Base-by-base conservation (phyloP, 2,113 vertebrate species). In the Clinocottus analis region DNA sequence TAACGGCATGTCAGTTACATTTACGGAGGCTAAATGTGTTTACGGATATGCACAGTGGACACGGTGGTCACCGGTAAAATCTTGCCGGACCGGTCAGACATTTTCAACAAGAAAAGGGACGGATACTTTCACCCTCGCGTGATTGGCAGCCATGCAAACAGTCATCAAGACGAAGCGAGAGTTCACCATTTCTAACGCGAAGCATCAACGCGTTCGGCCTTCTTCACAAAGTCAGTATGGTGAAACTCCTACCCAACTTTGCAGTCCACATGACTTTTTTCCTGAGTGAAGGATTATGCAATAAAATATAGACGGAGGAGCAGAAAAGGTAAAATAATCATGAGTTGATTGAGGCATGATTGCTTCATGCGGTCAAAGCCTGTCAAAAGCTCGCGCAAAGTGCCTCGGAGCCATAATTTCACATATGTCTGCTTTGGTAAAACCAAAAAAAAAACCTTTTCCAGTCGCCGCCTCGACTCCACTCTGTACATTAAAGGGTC, bases 401-500 rank as follows among this genome's bases (percentile, higher is more conserved):
- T 14, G 19, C 19, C 35, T 56, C 47, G 51, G 56, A 71, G 56
- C 60, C 16, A 55, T n/a, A 25, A 80, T 41, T 59, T 76, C 82
- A 55, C n/a, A 11, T n/a, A 51, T 73, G 31, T 75, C 65, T 55
- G 35, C n/a, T 19, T 29, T 19, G 17, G 25, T 47, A 13, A 23
- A 84, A 75, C 53, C 84, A 86, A 43, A 12, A 43, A 43, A 14
- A 43, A 12, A 43, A 33, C 5, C 4, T 3, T 3, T 27, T 53
- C n/a, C 59, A 68, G 47, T 23, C 23, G 53, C 14, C 16, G 66
- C 67, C 69, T 59, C 56, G 39, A 76, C 43, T 27, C 3, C 23
- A 72, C 33, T 72, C 29, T 58, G 19, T 75, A 62, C 68, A 76
- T 76, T 73, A 79, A 70, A 67, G 64, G 64, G 75, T 59, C 47